Conservation (phyloP, 2,113 vertebrate species). For the Peucedramus taeniatus region DNA sequence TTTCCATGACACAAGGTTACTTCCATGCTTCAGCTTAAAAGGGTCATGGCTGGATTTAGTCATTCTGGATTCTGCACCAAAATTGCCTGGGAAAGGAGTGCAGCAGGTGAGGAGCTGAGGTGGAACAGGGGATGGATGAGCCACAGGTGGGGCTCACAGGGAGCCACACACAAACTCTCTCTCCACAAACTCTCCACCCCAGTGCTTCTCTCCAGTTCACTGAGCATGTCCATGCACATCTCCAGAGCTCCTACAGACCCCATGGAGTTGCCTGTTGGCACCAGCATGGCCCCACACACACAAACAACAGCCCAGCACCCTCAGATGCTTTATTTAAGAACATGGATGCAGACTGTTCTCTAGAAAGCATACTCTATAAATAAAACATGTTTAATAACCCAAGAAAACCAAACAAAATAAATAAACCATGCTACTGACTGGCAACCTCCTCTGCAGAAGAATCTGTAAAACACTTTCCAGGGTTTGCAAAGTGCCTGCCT, state of each 20-base stretch:
- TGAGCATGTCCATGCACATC: neutral
- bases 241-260: neutral
- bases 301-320: neutral
- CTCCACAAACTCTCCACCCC: neutral
- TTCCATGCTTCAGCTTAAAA: neutral
- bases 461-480: neutral
- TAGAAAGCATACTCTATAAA: conserved; percentile 29
- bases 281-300: neutral
- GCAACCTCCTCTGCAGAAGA: neutral
- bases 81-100: neutral
- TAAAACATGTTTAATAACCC: conserved; percentile 48
- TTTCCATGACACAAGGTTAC: neutral
- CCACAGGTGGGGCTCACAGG: neutral
- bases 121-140: neutral
- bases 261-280: neutral
- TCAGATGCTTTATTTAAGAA: neutral
- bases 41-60: neutral
- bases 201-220: neutral
- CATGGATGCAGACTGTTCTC: neutral
- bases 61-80: neutral
- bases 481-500: neutral
- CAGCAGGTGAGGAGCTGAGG: neutral
- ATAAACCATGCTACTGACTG: conserved; percentile 21
- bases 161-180: fast-evolving
- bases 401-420: conserved; percentile 47